Evolutionary conservation across 2,113 vertebrate genomes (phyloP), one percentile per base, ranked within the genome.

Genomic region (Pterocles burchelli): DNA sequence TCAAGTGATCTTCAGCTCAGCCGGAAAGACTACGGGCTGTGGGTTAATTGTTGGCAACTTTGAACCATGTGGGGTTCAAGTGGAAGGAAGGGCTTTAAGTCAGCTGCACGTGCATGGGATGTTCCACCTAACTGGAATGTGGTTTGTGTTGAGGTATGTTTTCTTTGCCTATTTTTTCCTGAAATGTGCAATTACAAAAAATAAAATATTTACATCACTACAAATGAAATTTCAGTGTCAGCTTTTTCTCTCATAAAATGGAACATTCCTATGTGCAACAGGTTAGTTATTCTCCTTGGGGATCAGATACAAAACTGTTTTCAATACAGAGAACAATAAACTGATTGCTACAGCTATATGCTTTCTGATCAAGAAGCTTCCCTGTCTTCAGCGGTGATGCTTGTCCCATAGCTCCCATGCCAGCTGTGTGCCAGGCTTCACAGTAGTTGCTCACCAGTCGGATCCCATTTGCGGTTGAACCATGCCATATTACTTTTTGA

Each of bases 301-400:
- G 93, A 41, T 98, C 98, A 46, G 96, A 94, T 79, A 99, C 97
- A 76, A 99, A 99, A 79, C 99, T 99, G 98, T 99, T 99, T 98
- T 99, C 99, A 14, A 99, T 98, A 89, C 99, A 99, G 16, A 99
- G 98, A 63, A 99, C 98, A 51, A 99, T 98, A 73, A 99, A 98
- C 87, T 97, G 97, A 88, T 98, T 99, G 73, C 98, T 98, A 48
- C 99, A 99, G 98, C 98, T 99, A 7, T 99, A 98, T 1, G 98
- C 97, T 88, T 98, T 98, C 96, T 99, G 99, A 89, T 98, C 99
- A 91, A 99, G 98, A 68, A 99, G 98, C 78, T 97, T 98, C 43
- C 99, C 99, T 0, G 97, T 98, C 89, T 96, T 97, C 96, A 99
- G 98, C 0, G 97, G 98, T 3, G 99, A 99, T 5, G 99, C 99